Percentiles rank a stretch among this genome's conserved stretches.
phyloP scores from a whole-genome alignment of 2,113 vertebrate species.

The Amblyornis subalaris region DNA sequence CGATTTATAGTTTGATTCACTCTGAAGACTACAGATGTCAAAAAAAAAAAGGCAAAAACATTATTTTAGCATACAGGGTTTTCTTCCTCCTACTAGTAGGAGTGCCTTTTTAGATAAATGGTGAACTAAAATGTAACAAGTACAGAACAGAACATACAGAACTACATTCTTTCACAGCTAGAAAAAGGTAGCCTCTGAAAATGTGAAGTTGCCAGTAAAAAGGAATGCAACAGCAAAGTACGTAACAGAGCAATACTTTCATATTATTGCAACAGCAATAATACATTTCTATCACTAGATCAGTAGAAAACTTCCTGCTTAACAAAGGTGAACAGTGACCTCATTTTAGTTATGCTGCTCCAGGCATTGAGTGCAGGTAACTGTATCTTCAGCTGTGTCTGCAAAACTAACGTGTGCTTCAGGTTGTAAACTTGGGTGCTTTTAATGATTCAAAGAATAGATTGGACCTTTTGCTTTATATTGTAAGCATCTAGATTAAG shows the following conservation, averaged over 20 bases:
- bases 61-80: not conserved
- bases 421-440: not conserved
- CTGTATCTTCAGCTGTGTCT: not conserved
- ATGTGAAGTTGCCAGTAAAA: not conserved
- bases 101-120: not conserved
- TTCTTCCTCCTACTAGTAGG: not conserved
- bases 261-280: not conserved
- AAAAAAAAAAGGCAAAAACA: not conserved
- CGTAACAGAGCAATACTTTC: not conserved
- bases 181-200: not conserved
- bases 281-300: not conserved
- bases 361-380: fast-evolving
- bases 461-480: not conserved
- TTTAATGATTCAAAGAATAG: not conserved
- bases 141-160: not conserved
- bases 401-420: not conserved
- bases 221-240: not conserved
- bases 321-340: not conserved
- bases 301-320: not conserved
- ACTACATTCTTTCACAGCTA: not conserved
- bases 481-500: not conserved
- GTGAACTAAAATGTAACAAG: not conserved
- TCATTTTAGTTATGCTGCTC: not conserved
- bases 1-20: not conserved
- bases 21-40: not conserved